phyloP scores from a whole-genome alignment of 1,140 invertebrate genomes.

The Drosophila teissieri region DNA sequence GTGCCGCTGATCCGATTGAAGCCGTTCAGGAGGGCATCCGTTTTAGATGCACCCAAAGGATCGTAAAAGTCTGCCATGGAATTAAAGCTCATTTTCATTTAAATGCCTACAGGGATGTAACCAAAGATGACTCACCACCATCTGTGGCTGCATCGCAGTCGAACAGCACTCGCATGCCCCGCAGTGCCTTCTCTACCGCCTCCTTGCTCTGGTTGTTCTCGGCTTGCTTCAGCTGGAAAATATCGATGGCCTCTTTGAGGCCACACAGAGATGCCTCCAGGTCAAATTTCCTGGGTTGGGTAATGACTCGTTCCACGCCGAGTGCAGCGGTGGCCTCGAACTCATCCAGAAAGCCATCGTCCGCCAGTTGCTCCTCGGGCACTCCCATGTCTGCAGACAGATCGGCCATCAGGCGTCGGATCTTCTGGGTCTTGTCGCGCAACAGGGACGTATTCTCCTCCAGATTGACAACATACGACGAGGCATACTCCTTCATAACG shows the following conservation, averaged over 20 bases:
- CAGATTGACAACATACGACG: slow-evolving; percentile 56
- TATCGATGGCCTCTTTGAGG: slow-evolving; percentile 63
- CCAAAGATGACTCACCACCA: slow-evolving; percentile 12
- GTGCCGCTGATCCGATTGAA: slow-evolving; percentile 61
- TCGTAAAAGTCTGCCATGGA: slow-evolving; percentile 1
- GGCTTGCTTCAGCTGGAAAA: slow-evolving; percentile 53
- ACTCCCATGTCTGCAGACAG: slow-evolving; percentile 43
- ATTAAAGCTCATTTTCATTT: too few species aligned
- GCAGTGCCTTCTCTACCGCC: slow-evolving; percentile 37
- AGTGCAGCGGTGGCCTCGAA: slow-evolving; percentile 52
- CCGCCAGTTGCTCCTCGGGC: slow-evolving; percentile 17
- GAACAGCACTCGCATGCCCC: slow-evolving; percentile 32
- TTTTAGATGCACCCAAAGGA: slow-evolving; percentile 14
- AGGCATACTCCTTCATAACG: slow-evolving; percentile 65
- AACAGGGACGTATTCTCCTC: slow-evolving; percentile 25
- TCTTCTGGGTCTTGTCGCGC: slow-evolving; percentile 25
- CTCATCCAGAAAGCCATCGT: slow-evolving; percentile 50
- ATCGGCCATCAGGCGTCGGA: slow-evolving; percentile 15
- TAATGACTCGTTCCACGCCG: slow-evolving; percentile 29
- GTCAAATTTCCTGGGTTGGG: background rate
- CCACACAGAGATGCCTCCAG: slow-evolving; percentile 44
- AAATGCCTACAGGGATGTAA: background rate
- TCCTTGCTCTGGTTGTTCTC: slow-evolving; percentile 49
- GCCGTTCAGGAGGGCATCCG: slow-evolving; percentile 46
- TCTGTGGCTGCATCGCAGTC: slow-evolving; percentile 7